Evolutionary conservation across 1,140 invertebrate species (phyloP), one percentile per base, ranked within the genome.

Genomic region (Homalodisca vitripennis): DNA sequence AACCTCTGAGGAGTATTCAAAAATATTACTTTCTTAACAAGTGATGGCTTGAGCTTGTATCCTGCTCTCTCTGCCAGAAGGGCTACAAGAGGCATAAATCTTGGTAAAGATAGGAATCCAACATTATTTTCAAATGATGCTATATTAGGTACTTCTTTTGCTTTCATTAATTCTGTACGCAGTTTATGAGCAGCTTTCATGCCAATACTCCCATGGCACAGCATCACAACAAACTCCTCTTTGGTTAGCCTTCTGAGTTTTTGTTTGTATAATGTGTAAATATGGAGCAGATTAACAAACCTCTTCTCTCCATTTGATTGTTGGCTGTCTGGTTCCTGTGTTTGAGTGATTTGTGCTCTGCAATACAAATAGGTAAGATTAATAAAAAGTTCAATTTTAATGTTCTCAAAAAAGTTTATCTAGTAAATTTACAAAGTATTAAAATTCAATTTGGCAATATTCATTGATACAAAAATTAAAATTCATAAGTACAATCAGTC

Each of bases 41-140:
- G 57, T 60, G 65, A 60, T 41, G 69, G 69, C 46, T 12, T 20
- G 12, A 70, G 55, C 24, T 70, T 10, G 12, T 67, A 70, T 29
- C 51, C 69, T 22, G 65, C 66, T 20, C 64, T 66, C 24, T 70
- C 69, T n/a, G 64, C 55, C 13, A 70, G 55, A 1, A 70, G 69
- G n/a, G 69, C 69, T 2, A 70, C 29, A 10, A 70, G 69, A 22
- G 51, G 17, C 69, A 70, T 67, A 30, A 70, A 65, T 60, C 69
- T 65, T n/a, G 69, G 69, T 27, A 26, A 3, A 22, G 24, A 60
- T 30, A 60, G n/a, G 26, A 60, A 60, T 27, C 55, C 55, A 27
- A 27, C 27, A 60, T 60, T 60, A 6, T 60, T n/a, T 30, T 27
- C 6, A 27, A 27, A 60, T 27, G 6, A 10, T 6, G 3, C 3